Evolutionary conservation across 2,888 invertebrate species (phyloP).

Genomic region (Drosophila flavopinicola): DNA sequence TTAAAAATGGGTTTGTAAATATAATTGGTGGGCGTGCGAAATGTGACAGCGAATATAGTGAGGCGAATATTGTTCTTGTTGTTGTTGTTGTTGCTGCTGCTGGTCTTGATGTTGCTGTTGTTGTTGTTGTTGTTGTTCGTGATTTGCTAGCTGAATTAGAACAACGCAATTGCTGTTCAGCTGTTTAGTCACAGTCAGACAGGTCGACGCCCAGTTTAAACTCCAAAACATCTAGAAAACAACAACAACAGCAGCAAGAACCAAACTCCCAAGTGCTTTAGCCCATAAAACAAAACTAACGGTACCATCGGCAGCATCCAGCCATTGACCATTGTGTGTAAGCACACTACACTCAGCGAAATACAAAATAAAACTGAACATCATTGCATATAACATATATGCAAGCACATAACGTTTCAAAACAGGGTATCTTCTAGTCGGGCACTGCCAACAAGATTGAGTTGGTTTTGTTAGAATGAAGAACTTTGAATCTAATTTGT

Average conservation of each 20-base stretch:
- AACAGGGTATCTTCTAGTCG: too few species aligned
- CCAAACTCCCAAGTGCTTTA: neutral
- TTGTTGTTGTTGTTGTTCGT: slow-evolving; percentile 38
- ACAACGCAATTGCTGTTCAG: slow-evolving; percentile 59
- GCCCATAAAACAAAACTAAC: neutral
- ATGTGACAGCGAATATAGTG: slow-evolving; percentile 43
- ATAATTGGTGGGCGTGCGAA: slow-evolving; percentile 71
- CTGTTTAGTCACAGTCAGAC: slow-evolving; percentile 37
- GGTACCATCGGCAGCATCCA: neutral
- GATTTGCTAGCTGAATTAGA: slow-evolving; percentile 64
- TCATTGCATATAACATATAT: too few species aligned
- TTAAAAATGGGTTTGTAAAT: slow-evolving; percentile 72
- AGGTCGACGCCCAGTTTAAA: slow-evolving; percentile 26
- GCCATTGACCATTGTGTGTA: neutral
- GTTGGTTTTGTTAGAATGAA: too few species aligned
- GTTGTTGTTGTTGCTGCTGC: slow-evolving; percentile 15
- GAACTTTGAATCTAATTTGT: too few species aligned
- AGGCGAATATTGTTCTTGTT: slow-evolving; percentile 34
- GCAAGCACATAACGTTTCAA: too few species aligned
- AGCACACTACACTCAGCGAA: slow-evolving; percentile 8
- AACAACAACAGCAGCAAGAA: neutral
- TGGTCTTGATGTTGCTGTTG: too few species aligned
- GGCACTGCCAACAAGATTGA: too few species aligned
- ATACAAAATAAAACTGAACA: neutral
- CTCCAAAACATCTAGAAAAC: neutral